phyloP scores from a whole-genome alignment of 2,888 invertebrate species.

The Xestia rhomboidea region DNA sequence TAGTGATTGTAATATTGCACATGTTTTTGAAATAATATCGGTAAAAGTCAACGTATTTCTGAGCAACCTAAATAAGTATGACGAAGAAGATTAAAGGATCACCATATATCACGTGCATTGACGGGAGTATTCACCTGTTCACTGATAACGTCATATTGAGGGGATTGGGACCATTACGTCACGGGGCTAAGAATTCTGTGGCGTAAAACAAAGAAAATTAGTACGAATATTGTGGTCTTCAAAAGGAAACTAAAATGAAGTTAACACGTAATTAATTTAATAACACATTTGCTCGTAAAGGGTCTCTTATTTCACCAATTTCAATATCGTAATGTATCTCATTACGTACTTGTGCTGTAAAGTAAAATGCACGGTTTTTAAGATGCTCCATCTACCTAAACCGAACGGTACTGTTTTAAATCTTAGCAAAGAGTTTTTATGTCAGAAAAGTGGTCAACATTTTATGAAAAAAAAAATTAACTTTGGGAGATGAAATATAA shows the following conservation, averaged over 20 bases:
- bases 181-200: not conserved
- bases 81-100: slow-evolving; percentile 19
- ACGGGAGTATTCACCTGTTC: slow-evolving; percentile 36
- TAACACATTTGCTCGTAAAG: too few species aligned
- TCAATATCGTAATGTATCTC: too few species aligned
- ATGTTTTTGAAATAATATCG: not conserved
- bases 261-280: not conserved
- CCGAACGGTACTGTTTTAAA: too few species aligned
- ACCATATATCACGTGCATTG: slow-evolving; percentile 42
- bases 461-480: too few species aligned
- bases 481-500: too few species aligned
- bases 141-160: slow-evolving; percentile 35
- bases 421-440: too few species aligned
- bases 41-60: not conserved
- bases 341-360: too few species aligned
- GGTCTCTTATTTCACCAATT: too few species aligned
- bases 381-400: too few species aligned
- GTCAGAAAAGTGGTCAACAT: too few species aligned
- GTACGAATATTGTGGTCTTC: not conserved
- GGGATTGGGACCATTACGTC: not conserved
- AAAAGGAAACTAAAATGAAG: not conserved
- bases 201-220: not conserved
- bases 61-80: slow-evolving; percentile 3
- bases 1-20: not conserved
- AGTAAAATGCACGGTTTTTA: too few species aligned